Base-by-base conservation (phyloP, 2,888 invertebrate species). In the Conus canariensis region DNA sequence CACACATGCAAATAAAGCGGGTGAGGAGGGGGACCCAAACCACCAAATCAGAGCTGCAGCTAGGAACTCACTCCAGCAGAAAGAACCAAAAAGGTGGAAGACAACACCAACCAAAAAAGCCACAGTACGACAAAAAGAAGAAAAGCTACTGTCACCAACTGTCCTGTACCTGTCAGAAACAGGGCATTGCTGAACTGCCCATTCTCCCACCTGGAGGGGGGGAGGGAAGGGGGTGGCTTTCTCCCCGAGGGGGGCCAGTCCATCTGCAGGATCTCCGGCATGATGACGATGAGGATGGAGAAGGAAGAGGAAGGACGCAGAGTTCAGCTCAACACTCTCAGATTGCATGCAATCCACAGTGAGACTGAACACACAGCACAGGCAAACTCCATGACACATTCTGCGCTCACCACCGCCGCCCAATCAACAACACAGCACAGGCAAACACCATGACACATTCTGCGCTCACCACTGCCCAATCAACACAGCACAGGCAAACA, bases 171-270 rank as follows among this genome's bases (percentile, higher is more conserved):
- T 85, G 85, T 56, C n/a, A 85, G 22, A 85, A 85, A 85, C 85
- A 85, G 58, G 22, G 85, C 19, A 85, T 25, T 85, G 85, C 85
- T 85, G 59, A 85, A 85, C 58, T n/a, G 56, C 59, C 85, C 9
- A 85, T 19, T 60, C 58, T 85, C 58, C 85, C 85, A 85, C 85
- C 85, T 22, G 10, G 60, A 85, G 1, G 85, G 85, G 25, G 85
- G 85, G 59, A 85, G 85, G 58, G 85, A 85, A 19, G 85, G 25
- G 56, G 83, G 83, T 58, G 83, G 83, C 22, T 83, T 83, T 83
- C 83, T 56, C 22, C 83, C 83, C 1, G 58, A 58, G 58, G 83
- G 83, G 30, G 83, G 83, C 83, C 83, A 83, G 22, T 83, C 83
- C 58, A 83, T 56, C 83, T 83, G 45, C 19, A 22, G 6, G 14